Evolutionary conservation across 2,888 invertebrate genomes (phyloP), one percentile per base, ranked within the genome.

Genomic region (Oxyteleia sp.): DNA sequence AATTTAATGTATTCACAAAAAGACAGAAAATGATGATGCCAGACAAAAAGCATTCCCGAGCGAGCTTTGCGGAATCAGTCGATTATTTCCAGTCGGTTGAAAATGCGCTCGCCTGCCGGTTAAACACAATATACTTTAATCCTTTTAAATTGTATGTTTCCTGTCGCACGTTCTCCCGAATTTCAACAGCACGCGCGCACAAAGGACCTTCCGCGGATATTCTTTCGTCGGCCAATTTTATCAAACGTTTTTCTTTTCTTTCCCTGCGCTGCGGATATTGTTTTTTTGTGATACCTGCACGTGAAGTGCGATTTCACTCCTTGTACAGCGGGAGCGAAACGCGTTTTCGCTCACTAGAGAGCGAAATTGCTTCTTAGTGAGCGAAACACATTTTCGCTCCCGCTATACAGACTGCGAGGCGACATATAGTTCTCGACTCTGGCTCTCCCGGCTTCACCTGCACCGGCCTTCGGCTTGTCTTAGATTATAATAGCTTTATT

Each of bases 111-210:
- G 81, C 59, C 84, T 81, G 71, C 84, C 84, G 86, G 88, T 89
- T 90, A 87, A 89, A 90, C 88, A 87, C 87, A 87, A 88, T 88
- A 88, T 88, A 88, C 89, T 89, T 89, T 87, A 90, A 91, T 90
- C 89, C 87, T 86, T 88, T 91, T 85, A 89, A 89, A 87, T 81
- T 76, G 61, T 69, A 66, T 43, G 76, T 80, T 81, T 81, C 76
- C 64, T 57, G 76, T 66, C 79, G 59, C 69, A 43, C 53, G 38
- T 64, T 18, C 64, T 47, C 66, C 71, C 63, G 51, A 64, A 59
- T 64, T 45, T 41, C 63, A 66, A n/a, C 53, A 38, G 23, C 57
- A 26, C 45, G 38, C 57, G 57, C 43, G 64, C n/a, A 51, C 71
- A 76, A 69, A 79, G 64, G 51, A 63, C 51, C 74, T 81, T 81